Percentiles rank a stretch among this genome's conserved stretches.
Conservation (phyloP, 2,797 vertebrate species). For the Etheostoma perlongum region DNA sequence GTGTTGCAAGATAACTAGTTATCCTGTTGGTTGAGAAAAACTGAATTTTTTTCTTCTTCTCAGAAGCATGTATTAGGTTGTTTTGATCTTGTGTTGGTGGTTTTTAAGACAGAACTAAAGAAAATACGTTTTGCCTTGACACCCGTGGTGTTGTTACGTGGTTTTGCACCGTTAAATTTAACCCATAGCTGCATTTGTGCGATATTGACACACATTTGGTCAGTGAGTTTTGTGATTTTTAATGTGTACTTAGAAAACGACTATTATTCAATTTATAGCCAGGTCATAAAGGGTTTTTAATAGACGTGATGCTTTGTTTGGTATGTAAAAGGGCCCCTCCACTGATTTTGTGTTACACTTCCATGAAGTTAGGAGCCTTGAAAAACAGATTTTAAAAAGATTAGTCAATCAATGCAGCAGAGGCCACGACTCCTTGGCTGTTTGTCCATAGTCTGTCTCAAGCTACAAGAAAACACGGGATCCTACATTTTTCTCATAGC, state of each 20-base stretch:
- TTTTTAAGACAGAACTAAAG: neutral
- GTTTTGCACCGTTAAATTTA: neutral
- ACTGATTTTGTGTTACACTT: neutral
- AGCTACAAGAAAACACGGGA: conserved; percentile 8
- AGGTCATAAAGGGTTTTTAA: neutral
- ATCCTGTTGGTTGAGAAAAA: neutral
- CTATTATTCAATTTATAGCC: neutral
- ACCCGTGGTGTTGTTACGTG: neutral
- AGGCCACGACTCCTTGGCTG: neutral
- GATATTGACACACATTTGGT: neutral
- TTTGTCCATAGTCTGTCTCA: neutral
- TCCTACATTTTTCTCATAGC: neutral
- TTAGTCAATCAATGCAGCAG: neutral
- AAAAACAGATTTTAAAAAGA: neutral
- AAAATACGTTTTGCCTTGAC: neutral
- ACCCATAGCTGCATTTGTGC: neutral
- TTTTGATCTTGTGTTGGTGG: neutral
- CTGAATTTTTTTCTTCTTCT: neutral
- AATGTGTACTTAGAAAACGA: neutral
- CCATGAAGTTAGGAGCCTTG: neutral
- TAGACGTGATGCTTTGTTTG: neutral
- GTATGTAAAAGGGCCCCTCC: neutral
- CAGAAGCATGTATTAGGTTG: neutral
- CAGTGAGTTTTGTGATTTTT: neutral
- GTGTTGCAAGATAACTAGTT: conserved; percentile 18